Conservation (phyloP, 2,888 invertebrate species). For the Meandrusa payeni region DNA sequence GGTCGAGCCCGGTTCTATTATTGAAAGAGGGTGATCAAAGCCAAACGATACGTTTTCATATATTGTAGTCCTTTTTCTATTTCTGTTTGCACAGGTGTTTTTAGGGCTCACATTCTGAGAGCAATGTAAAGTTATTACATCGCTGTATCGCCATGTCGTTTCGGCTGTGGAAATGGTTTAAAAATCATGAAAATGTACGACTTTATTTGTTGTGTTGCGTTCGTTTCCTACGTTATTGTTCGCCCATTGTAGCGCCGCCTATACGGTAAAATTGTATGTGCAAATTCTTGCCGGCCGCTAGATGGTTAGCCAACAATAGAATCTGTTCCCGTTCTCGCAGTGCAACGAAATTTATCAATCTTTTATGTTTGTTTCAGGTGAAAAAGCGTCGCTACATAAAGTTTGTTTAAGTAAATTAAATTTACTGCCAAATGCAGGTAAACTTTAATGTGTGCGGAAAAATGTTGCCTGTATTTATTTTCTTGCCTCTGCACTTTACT, state of each 20-base stretch:
- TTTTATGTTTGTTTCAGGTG: constrained; percentile 22
- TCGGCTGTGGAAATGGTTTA: constrained; percentile 32
- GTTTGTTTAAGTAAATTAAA: constrained; percentile 22
- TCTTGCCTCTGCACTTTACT: background rate
- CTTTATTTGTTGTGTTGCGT: constrained; percentile 27
- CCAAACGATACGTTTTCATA: constrained; percentile 64
- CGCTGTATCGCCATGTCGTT: constrained; percentile 33
- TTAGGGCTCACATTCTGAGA: constrained; percentile 43
- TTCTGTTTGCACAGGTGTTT: constrained; percentile 62
- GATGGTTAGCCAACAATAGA: constrained; percentile 20
- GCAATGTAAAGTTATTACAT: constrained; percentile 49
- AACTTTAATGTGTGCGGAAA: too few species aligned
- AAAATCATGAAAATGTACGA: constrained; percentile 29
- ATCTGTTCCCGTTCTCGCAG: constrained; percentile 9
- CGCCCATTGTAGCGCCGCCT: constrained; percentile 20
- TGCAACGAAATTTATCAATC: constrained; percentile 21
- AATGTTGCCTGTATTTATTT: background rate
- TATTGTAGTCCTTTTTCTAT: constrained; percentile 59
- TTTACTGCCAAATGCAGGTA: constrained; percentile 20
- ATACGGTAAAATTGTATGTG: constrained; percentile 10
- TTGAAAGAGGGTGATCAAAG: constrained; percentile 78
- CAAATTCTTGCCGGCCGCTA: constrained; percentile 20
- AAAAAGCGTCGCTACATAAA: constrained; percentile 15
- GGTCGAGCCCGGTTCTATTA: constrained; percentile 58
- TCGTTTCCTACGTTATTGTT: constrained; percentile 29